phyloP scores from a whole-genome alignment of 2,797 vertebrate species.

The Crypturellus tataupa region DNA sequence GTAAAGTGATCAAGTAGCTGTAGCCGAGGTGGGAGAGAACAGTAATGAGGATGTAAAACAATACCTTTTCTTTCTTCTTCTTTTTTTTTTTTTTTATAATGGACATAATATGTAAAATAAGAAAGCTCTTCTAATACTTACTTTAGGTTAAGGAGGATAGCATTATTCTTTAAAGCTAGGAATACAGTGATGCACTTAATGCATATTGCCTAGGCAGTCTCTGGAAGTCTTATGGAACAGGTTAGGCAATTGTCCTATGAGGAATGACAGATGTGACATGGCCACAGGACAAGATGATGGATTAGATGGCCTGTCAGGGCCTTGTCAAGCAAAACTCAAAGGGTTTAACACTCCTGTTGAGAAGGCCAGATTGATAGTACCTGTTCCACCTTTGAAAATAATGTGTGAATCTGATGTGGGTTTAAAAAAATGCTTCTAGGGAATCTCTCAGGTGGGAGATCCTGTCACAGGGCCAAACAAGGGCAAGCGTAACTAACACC shows the following conservation, averaged over 20 bases:
- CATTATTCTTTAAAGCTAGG: background rate
- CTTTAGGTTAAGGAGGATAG: background rate
- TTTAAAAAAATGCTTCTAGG: background rate
- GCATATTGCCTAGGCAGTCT: background rate
- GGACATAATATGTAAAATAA: background rate
- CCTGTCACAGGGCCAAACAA: background rate
- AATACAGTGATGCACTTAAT: background rate
- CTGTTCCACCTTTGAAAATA: background rate
- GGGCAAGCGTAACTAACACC: background rate
- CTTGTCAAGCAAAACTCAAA: background rate
- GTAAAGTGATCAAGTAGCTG: too few relatives aligned
- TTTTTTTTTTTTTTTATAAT: background rate
- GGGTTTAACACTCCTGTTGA: background rate
- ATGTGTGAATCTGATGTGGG: background rate
- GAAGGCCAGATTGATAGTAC: background rate
- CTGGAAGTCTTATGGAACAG: background rate
- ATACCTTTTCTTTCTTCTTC: background rate
- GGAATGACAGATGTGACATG: background rate
- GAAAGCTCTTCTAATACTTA: background rate
- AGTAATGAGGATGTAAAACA: background rate
- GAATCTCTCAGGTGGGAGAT: background rate
- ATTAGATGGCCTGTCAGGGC: background rate
- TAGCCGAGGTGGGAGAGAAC: fast-evolving
- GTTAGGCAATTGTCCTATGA: fast-evolving
- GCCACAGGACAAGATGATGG: background rate